A percentile compares a stretch with the other conserved stretches of the same genome.
These are phyloP conservation scores for Stigmatopora argus DNA, from an alignment of 2,113 vertebrate genomes.

Conservation along the genomic window DNA sequence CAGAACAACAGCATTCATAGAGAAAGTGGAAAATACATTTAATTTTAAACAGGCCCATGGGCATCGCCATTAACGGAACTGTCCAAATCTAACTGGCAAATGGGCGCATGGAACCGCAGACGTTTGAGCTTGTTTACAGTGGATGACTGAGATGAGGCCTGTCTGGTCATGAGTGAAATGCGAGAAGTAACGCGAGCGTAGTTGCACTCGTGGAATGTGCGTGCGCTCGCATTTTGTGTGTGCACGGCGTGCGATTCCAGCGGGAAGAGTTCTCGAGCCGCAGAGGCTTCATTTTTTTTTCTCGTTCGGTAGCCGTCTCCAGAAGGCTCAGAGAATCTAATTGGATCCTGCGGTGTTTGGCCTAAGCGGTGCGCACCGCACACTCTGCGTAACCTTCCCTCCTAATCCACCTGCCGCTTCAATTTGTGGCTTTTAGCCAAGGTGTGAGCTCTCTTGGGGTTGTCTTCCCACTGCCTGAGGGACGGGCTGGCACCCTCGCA, in stretches of 20 bases:
- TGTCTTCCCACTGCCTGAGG: slow-evolving; percentile 4
- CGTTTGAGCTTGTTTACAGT: not conserved
- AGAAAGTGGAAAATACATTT: not conserved
- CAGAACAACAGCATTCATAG: not conserved
- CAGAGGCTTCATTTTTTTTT: slow-evolving; percentile 31
- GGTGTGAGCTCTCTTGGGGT: slow-evolving; percentile 31
- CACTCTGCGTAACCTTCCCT: slow-evolving; percentile 33
- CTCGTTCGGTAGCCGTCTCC: slow-evolving; percentile 22
- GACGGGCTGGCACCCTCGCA: slow-evolving; percentile 6
- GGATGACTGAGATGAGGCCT: slow-evolving; percentile 26
- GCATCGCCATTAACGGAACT: not conserved
- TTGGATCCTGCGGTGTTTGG: slow-evolving; percentile 40
- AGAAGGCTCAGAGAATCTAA: slow-evolving; percentile 14
- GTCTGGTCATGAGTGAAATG: slow-evolving; percentile 36
- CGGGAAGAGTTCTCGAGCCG: slow-evolving; percentile 31
- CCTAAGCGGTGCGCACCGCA: slow-evolving; percentile 34
- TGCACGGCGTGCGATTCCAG: slow-evolving; percentile 28
- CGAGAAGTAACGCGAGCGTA: slow-evolving; percentile 47
- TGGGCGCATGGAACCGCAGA: not conserved
- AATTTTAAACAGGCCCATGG: not conserved
- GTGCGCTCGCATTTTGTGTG: slow-evolving; percentile 10
- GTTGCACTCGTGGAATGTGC: slow-evolving; percentile 29
- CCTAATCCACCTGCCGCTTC: slow-evolving; percentile 54
- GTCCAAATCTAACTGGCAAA: not conserved
- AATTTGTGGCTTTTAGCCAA: slow-evolving; percentile 25